phyloP scores from a whole-genome alignment of 1,140 invertebrate species.

The Neodiprion pinetum region DNA sequence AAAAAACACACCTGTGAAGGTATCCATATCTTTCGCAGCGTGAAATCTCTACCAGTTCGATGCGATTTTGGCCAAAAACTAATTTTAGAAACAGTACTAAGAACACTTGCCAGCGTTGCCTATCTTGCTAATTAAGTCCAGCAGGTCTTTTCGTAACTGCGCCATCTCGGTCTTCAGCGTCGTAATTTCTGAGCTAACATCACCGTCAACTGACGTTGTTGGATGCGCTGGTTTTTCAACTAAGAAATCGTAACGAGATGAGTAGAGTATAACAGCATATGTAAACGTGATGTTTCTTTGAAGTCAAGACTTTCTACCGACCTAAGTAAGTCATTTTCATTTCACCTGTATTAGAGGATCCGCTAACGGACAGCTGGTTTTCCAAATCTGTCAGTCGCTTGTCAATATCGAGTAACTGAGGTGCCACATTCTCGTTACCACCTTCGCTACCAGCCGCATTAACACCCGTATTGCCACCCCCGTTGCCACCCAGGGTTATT shows the following conservation, averaged over 20 bases:
- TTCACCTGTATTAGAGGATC: conserved; percentile 15
- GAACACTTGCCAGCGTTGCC: neutral
- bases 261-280: neutral
- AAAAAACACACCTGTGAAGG: neutral
- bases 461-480: neutral
- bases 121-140: conserved; percentile 17
- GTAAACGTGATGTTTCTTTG: neutral
- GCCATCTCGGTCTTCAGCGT: conserved; percentile 30
- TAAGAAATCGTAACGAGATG: neutral
- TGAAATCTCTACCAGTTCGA: neutral
- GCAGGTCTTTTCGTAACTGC: conserved; percentile 28
- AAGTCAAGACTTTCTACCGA: neutral
- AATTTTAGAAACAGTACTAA: no score
- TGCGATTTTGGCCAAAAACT: no score
- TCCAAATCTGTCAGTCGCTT: conserved; percentile 34
- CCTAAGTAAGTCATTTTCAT: conserved; percentile 8
- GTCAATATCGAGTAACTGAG: neutral
- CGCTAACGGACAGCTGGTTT: conserved; percentile 21
- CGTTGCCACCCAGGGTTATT: conserved; percentile 4
- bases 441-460: neutral
- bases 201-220: neutral
- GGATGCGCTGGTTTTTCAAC: neutral
- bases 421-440: neutral
- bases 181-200: conserved; percentile 30
- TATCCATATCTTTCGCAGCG: neutral